phyloP scores from a whole-genome alignment of 2,888 invertebrate genomes.

The Heliconius charithonia region DNA sequence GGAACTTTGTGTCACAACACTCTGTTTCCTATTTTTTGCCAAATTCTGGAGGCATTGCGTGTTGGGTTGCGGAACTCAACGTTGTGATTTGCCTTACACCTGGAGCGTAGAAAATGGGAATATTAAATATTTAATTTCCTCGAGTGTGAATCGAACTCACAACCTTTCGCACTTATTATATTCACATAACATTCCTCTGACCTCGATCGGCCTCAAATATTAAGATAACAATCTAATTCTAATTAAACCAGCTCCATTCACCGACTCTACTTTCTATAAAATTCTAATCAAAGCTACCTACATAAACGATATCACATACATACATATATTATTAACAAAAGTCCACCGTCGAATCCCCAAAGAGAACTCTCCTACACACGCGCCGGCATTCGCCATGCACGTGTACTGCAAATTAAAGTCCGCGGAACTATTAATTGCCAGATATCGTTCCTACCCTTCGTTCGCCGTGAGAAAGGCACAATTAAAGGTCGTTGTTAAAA shows the following conservation, averaged over 20 bases:
- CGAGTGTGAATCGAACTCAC: no score
- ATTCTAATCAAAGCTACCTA: constrained; percentile 23
- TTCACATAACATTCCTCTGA: no score
- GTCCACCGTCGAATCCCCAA: constrained; percentile 46
- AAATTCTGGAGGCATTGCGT: no score
- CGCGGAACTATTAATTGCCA: constrained; percentile 72
- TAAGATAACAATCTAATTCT: neutral
- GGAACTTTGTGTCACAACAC: no score
- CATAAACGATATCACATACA: constrained; percentile 41
- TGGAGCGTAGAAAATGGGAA: no score
- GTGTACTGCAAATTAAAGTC: constrained; percentile 76
- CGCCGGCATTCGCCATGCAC: constrained; percentile 73
- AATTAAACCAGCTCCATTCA: constrained; percentile 9
- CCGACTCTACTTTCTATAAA: neutral
- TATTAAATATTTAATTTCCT: no score
- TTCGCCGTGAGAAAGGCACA: constrained; percentile 66
- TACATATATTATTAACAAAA: constrained; percentile 41
- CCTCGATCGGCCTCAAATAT: no score
- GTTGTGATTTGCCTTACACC: no score
- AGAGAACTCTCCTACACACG: constrained; percentile 58
- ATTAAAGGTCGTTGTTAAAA: constrained; percentile 58
- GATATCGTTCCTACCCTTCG: constrained; percentile 56
- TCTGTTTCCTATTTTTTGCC: no score
- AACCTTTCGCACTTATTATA: no score
- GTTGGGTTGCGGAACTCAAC: no score